Evolutionary conservation across 1,140 invertebrate species (phyloP), one percentile per base, ranked within the genome.

Genomic region (Sitodiplosis mosellana): DNA sequence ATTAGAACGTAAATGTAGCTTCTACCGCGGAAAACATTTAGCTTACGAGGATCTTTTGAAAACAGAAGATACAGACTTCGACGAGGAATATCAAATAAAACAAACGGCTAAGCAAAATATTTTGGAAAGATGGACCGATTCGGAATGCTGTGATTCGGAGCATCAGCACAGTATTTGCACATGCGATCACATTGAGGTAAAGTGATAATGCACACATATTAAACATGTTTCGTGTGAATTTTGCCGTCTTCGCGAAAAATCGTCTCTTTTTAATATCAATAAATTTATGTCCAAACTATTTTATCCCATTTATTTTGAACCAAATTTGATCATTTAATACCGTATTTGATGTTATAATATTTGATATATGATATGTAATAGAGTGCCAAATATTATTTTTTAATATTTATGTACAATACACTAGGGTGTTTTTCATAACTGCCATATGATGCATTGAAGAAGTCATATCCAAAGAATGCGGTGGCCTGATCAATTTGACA

Each of bases 111-210:
- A 12, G 15, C 18, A 63, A 15, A 59, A 55, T 42, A 56, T 59
- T 33, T 7, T 17, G n/a, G 10, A 37, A 53, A 56, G 21, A 14
- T 43, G 41, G 61, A 60, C 46, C 53, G 55, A 47, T 49, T 22
- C 58, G 8, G 62, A 59, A 48, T 64, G 61, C 52, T 64, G 60
- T 52, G 62, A 48, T 43, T 33, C 41, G 19, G 47, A 48, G 20
- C 40, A 48, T 34, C 47, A n/a, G 14, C 42, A 44, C 22, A 59
- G 60, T 17, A 60, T 64, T 46, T 64, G 61, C 49, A 50, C 63
- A 48, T 64, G 62, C 46, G 62, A 64, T 50, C 62, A 62, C 47
- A 54, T 63, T 51, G 62, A 64, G 62, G 62, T 64, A 64, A 56
- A 54, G 27, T 27, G 27, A 27, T 10, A 27, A 27, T 27, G 27